A percentile compares a stretch with the other conserved stretches of the same genome.
These are phyloP conservation scores for Temnopleurus reevesii DNA, from an alignment of 53 echinoderm and acorn worm species.

Conservation along the genomic window DNA sequence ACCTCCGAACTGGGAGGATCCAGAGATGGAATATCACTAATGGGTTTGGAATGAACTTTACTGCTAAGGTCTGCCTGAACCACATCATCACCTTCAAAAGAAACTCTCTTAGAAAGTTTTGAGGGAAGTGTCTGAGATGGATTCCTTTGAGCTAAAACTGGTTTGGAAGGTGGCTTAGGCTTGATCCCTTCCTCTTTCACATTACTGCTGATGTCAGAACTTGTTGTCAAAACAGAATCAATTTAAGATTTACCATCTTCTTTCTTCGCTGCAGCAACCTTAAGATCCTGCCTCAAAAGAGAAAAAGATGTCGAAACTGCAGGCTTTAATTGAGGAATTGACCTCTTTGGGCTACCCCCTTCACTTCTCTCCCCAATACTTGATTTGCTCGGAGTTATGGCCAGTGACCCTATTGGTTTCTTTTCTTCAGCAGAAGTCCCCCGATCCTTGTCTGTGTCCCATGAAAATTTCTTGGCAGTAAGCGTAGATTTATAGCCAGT, in stretches of 20 bases:
- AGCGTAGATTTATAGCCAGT: constrained; percentile 55
- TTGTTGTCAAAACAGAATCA: background rate
- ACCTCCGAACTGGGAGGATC: background rate
- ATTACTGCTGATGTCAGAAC: constrained; percentile 41
- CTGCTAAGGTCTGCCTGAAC: background rate
- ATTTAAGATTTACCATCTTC: background rate
- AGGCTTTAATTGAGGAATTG: constrained; percentile 14
- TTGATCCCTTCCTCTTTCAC: constrained; percentile 9
- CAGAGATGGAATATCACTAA: background rate
- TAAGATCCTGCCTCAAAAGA: constrained; percentile 49
- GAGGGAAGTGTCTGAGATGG: background rate
- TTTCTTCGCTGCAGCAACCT: constrained; percentile 39
- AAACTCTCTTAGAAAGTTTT: constrained; percentile 31
- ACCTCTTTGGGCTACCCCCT: background rate
- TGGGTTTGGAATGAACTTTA: background rate
- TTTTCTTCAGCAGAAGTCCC: constrained; percentile 27
- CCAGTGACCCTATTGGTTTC: background rate
- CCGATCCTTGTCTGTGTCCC: constrained; percentile 60
- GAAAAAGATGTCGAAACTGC: constrained; percentile 26
- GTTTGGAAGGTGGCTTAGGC: constrained; percentile 36
- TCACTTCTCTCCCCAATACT: background rate
- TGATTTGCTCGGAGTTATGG: background rate
- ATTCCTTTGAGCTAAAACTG: constrained; percentile 17
- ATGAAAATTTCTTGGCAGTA: constrained; percentile 70
- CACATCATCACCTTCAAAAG: constrained; percentile 49